Evolutionary conservation across 2,113 vertebrate species (phyloP), one percentile per base, ranked within the genome.

Genomic region (Emydura subglobosa): DNA sequence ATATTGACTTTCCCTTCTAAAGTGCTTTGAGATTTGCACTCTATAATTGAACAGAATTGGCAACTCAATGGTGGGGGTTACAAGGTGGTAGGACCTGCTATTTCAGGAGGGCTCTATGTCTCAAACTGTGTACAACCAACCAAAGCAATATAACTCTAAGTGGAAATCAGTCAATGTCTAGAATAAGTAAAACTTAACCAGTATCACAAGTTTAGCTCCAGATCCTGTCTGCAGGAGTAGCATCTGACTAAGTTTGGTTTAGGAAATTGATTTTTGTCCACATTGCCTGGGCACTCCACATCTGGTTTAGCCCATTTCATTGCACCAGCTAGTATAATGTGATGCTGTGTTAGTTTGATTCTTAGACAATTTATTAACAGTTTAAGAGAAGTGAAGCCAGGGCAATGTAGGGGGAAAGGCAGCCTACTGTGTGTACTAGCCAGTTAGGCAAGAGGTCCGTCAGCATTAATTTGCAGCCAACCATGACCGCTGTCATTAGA

Each of bases 201-300:
- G 11, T 34, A 91, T 72, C 39, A 94, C 25, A 80, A 61, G 87
- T 92, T 85, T 78, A 94, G 39, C 17, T 89, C 68, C 19, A 39
- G 82, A 3, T 89, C 39, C 59, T 91, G 83, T 95, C 86, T 91
- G 83, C 87, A 51, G 61, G 42, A 91, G 68, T 88, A 93, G 85
- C 31, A 89, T 90, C 31, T 89, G 50, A 95, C 27, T n/a, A 90
- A 51, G 91, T 92, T 14, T 91, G 27, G 83, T 54, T 65, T 59
- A 47, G 79, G 72, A 94, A 82, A 90, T 72, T 92, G 68, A 95
- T 88, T 96, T 94, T 85, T 92, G 68, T 89, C 91, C 93, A 51
- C 42, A 55, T 10, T 90, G 80, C 19, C 51, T 90, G 44, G 21
- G 5, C 51, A 87, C 31, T 79, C 87, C 42, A 93, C 42, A 53